phyloP scores from a whole-genome alignment of 2,797 vertebrate species.

The Pachyuromys duprasi region DNA sequence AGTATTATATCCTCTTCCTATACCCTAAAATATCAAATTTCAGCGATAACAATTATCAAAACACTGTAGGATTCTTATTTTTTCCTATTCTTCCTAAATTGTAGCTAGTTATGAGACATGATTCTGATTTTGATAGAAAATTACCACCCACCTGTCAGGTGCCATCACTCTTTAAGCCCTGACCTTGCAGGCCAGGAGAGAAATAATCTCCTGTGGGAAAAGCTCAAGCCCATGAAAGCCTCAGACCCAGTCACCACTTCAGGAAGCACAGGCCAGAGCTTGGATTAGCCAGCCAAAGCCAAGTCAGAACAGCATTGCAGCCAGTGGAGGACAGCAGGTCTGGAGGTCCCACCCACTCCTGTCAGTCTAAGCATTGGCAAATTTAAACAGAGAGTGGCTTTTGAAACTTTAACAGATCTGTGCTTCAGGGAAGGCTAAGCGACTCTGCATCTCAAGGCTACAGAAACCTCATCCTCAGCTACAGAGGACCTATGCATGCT shows the following conservation, averaged over 20 bases:
- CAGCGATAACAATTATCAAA: not conserved
- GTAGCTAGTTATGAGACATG: not conserved
- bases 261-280: not conserved
- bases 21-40: constrained; percentile 26
- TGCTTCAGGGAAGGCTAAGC: not conserved
- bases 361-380: constrained; percentile 26
- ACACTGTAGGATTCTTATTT: constrained; percentile 25
- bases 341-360: not conserved
- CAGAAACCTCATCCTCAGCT: constrained; percentile 45
- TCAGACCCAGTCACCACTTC: not conserved
- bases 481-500: not conserved
- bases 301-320: not conserved
- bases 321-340: not conserved
- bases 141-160: constrained; percentile 1
- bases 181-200: not conserved
- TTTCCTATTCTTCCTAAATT: constrained; percentile 1
- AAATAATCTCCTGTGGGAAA: not conserved
- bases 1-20: not conserved
- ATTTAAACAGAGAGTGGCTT: constrained; percentile 22
- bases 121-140: constrained; percentile 34
- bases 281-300: not conserved
- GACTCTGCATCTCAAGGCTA: not conserved
- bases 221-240: not conserved
- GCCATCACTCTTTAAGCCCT: constrained; percentile 27
- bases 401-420: not conserved